A percentile compares a stretch with the other conserved stretches of the same genome.
These are phyloP conservation scores for Eurystomus gularis DNA, from an alignment of 2,113 vertebrate species.

Conservation along the genomic window DNA sequence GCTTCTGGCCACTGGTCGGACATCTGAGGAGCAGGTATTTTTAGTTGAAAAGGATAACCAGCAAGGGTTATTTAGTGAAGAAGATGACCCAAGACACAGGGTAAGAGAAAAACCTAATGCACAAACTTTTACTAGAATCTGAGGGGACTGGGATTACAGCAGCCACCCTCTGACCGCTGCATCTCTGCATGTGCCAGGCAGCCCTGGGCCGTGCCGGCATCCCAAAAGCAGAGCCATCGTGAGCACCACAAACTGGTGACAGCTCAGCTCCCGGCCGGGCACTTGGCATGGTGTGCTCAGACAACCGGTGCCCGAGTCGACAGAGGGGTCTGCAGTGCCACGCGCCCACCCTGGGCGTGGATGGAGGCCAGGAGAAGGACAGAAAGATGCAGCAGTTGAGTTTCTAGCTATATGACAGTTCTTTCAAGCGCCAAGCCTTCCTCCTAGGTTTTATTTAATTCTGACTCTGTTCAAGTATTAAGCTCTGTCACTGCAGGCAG, in stretches of 20 bases:
- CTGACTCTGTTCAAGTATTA: neutral
- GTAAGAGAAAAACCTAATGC: neutral
- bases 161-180: neutral
- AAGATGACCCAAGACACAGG: accelerated
- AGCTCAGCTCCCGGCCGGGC: neutral
- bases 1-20: neutral
- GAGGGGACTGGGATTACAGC: neutral
- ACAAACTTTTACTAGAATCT: neutral
- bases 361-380: neutral
- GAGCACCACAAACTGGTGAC: neutral
- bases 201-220: neutral
- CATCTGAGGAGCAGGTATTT: neutral
- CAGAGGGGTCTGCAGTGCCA: neutral
- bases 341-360: accelerated
- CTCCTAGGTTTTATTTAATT: neutral
- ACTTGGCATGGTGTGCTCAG: neutral
- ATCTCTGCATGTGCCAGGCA: neutral
- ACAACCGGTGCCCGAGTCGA: accelerated
- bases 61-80: neutral
- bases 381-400: neutral
- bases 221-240: neutral
- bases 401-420: neutral
- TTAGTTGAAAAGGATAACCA: neutral
- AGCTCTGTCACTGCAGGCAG: neutral
- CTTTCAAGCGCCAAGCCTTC: neutral